A percentile compares a stretch with the other conserved stretches of the same genome.
Conservation (phyloP, 2,113 vertebrate genomes). For the Lathamus discolor region DNA sequence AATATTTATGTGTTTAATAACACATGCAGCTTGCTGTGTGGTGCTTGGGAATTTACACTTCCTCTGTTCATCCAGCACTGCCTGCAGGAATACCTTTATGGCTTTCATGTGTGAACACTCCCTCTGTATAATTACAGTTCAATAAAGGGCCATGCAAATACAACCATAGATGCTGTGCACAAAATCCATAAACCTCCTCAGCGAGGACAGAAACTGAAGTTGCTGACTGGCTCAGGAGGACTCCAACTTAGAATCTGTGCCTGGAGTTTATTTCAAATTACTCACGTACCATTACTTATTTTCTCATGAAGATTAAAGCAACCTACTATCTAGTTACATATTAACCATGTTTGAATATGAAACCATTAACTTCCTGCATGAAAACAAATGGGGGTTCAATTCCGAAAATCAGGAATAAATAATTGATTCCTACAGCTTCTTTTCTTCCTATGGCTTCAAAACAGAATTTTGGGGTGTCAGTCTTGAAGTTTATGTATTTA, state of each 20-base stretch:
- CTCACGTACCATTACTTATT: not conserved
- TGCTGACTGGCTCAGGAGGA: not conserved
- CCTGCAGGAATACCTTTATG: not conserved
- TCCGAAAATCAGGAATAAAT: not conserved
- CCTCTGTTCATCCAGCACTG: not conserved
- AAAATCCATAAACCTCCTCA: not conserved
- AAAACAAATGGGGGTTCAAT: not conserved
- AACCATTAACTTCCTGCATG: not conserved
- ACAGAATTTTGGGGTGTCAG: not conserved
- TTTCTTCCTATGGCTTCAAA: not conserved
- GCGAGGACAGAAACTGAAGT: not conserved
- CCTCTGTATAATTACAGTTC: not conserved
- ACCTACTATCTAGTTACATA: not conserved
- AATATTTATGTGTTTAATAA: conserved; percentile 25
- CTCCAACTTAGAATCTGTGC: not conserved
- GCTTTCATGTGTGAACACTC: not conserved
- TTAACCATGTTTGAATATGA: not conserved
- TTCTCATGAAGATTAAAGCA: not conserved
- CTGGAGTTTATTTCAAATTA: not conserved
- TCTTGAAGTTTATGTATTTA: not conserved
- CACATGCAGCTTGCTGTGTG: not conserved
- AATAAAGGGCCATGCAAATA: not conserved
- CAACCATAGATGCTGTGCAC: not conserved
- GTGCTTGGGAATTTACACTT: not conserved
- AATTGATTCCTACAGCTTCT: not conserved